Evolutionary conservation across 1,140 invertebrate genomes (phyloP).

Genomic region (Procambarus virginalis): DNA sequence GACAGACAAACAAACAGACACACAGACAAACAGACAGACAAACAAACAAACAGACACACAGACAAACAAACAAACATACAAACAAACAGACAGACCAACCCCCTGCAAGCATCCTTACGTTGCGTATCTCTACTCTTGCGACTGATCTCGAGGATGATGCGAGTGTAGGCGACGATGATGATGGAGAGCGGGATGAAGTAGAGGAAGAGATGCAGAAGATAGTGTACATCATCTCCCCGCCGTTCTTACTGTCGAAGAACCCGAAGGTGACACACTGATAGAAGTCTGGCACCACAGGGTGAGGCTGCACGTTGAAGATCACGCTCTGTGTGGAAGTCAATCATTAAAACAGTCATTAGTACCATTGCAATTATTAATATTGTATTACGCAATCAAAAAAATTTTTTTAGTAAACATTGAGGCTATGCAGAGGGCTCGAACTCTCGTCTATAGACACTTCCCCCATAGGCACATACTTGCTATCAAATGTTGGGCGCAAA

Average conservation of each 20-base stretch:
- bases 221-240: conserved; percentile 72
- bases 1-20: too few relatives aligned
- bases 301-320: conserved; percentile 76
- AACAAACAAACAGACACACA: too few relatives aligned
- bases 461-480: too few relatives aligned
- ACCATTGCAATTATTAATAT: conserved; percentile 16
- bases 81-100: not conserved
- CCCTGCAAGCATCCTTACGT: conserved; percentile 33
- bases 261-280: conserved; percentile 77
- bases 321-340: conserved; percentile 71
- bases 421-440: too few relatives aligned
- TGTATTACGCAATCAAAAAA: not conserved
- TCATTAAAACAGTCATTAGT: not conserved
- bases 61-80: too few relatives aligned
- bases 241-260: conserved; percentile 76
- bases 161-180: conserved; percentile 66
- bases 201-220: conserved; percentile 73
- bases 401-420: too few relatives aligned
- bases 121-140: conserved; percentile 74
- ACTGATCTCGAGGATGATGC: conserved; percentile 73
- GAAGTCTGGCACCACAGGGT: conserved; percentile 74
- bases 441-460: too few relatives aligned
- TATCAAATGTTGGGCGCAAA: too few relatives aligned
- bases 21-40: too few relatives aligned
- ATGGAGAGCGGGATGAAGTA: conserved; percentile 72